Evolutionary conservation across 2,797 vertebrate genomes (phyloP), one percentile per base, ranked within the genome.

Genomic region (Gambelia wislizenii): DNA sequence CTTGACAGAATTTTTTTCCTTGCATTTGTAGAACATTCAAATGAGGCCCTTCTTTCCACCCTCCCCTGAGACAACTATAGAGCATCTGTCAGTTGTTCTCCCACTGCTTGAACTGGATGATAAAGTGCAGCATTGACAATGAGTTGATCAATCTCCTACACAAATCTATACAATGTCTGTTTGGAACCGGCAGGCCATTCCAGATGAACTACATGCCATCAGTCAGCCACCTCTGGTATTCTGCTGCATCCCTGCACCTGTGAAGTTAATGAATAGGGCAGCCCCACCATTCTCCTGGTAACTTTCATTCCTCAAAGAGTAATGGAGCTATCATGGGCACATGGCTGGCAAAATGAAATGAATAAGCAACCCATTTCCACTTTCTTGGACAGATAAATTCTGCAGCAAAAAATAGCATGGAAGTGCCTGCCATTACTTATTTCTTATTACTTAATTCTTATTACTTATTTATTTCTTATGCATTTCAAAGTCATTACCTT

Each of bases 91-190:
- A 86, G 12, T 86, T 93, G 74, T 89, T 30, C 27, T 69, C 2
- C 54, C 82, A 49, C 27, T 56, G 64, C 91, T 89, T 91, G 72
- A 90, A 72, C 8, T 86, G 83, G 84, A 70, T 94, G 91, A 90
- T 72, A 85, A 83, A 92, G 56, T 93, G 78, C 78, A 87, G 61
- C 22, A 76, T 81, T 90, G 84, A 42, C 85, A 87, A 81, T 67
- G 8, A 56, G 2, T 80, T 91, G 89, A 93, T 86, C 12, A 4
- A 91, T 93, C 76, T 91, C n/a, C 54, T 85, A 42, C 1, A 0
- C 25, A 33, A 0, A 86, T 93, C 92, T 92, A 20, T 95, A 76
- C 2, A 84, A 80, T 0, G 6, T n/a, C 33, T 88, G 44, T 36
- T 91, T 92, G 90, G 83, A 82, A 70, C 61, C 87, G 64, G 69